Evolutionary conservation across 1,140 invertebrate genomes (phyloP), one percentile per base, ranked within the genome.

Genomic region (Drosophila ambigua): DNA sequence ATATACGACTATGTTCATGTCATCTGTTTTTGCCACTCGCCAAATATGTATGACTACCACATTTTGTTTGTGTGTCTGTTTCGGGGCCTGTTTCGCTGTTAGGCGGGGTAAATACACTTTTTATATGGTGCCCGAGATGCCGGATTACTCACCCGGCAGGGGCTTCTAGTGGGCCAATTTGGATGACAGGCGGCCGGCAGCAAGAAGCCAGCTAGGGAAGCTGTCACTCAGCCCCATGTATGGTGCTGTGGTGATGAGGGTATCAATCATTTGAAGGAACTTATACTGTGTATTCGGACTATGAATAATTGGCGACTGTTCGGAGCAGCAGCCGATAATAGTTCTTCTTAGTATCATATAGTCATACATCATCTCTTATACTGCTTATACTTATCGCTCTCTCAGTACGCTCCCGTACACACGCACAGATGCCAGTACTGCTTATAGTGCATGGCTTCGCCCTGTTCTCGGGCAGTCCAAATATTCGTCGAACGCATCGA

Each of bases 91-190:
- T 69, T 71, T 46, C 15, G 65, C 65, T 69, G 52, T 49, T 45
- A 24, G 39, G 16, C 61, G 41, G 31, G 28, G 28, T 45, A 59
- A 49, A 49, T 43, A 59, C 44, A 16, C 54, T 20, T 28, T 48
- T 28, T 48, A 48, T 16, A 46, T 31, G 46, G 43, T 39, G 11
- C 11, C 35, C 24, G 59, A 48, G 43, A 41, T 72, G 60, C 8
- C 39, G 15, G 57, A 67, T 81, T 78, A 66, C 76, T 80, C 55
- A 57, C 31, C 58, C 35, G 63, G 35, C 35, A 39, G 63, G 8
- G 44, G 35, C 51, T 28, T 44, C 41, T 59, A 59, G 54, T 58
- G 41, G 62, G 78, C 79, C 60, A 83, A 73, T 81, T 82, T 48
- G 20, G 54, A 8, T 78, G 79, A 58, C 79, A 61, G 59, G 31